Base-by-base conservation (phyloP, 2,797 vertebrate genomes). In the Amniataba percoides region DNA sequence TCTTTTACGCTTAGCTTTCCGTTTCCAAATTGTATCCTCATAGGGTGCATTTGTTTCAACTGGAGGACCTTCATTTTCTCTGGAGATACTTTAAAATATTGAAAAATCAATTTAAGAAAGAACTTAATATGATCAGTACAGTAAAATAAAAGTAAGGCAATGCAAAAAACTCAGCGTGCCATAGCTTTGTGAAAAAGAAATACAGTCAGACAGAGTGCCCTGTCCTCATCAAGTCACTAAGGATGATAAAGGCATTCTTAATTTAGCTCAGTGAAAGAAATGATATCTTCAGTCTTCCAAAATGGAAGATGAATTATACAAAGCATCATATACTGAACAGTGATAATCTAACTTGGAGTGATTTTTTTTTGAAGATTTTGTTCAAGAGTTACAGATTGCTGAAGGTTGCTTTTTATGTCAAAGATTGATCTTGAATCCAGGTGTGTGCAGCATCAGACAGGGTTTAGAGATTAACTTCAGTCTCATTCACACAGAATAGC, bases 11-110 rank as follows among this genome's bases (percentile, higher is more conserved):
- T 36, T 66, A 31, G 46, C 42, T 78, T 68, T 86, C 58, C 73
- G 59, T 69, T 74, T 82, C 56, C 72, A 84, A 87, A 88, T 84
- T 83, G 77, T 85, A 88, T 79, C 82, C 70, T 80, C 71, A 12
- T 14, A 60, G 71, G 71, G 59, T 9, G n/a, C 56, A 64, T 51
- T 81, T 85, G 53, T 79, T 85, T 80, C 18, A 2, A 71, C 68
- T 69, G 36, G 48, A 66, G 71, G 62, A 27, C 4, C 27, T 27
- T 27, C 4, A 2, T 27, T 27, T 27, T 27, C 27, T 27, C 27
- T 27, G 27, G 27, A 27, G 27, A 82, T 78, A 82, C 80, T 84
- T 80, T 75, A 71, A 84, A 80, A 85, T 71, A 86, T 62, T 69
- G 56, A 83, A 77, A 88, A 82, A 80, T 74, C 58, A 45, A 86